Conservation (phyloP, 2,797 vertebrate species). For the Leptoclinus maculatus region DNA sequence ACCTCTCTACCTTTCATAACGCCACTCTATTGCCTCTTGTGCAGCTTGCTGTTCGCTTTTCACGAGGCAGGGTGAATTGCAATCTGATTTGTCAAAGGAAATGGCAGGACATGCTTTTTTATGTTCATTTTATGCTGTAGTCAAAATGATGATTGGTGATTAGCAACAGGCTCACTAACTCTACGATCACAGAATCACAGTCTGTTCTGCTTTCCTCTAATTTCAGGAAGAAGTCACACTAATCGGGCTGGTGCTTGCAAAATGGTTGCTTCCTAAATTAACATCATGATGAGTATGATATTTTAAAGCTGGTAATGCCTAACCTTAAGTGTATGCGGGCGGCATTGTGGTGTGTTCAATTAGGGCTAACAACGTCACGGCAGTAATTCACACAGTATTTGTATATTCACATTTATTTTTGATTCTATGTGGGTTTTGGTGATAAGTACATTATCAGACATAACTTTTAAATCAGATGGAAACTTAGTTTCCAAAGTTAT, state of each 20-base stretch:
- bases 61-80: background rate
- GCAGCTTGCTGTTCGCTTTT: slow-evolving; percentile 2
- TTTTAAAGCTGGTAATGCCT: background rate
- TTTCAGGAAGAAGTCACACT: slow-evolving; percentile 9
- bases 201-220: slow-evolving; percentile 3
- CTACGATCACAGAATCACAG: slow-evolving; percentile 7
- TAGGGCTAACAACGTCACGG: background rate
- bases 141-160: slow-evolving; percentile 52
- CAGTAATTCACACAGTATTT: background rate
- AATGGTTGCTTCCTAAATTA: background rate
- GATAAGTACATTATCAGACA: background rate
- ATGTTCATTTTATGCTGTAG: slow-evolving; percentile 35
- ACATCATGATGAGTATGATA: background rate
- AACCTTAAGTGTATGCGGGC: slow-evolving; percentile 2
- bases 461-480: background rate
- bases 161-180: slow-evolving; percentile 46
- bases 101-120: slow-evolving; percentile 19
- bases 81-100: slow-evolving; percentile 22
- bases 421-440: background rate
- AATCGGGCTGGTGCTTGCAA: background rate
- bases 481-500: background rate
- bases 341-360: background rate
- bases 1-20: slow-evolving; percentile 3
- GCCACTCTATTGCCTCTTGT: background rate
- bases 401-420: background rate